Evolutionary conservation across 2,113 vertebrate species (phyloP).

Genomic region (Chelonoidis abingdonii): DNA sequence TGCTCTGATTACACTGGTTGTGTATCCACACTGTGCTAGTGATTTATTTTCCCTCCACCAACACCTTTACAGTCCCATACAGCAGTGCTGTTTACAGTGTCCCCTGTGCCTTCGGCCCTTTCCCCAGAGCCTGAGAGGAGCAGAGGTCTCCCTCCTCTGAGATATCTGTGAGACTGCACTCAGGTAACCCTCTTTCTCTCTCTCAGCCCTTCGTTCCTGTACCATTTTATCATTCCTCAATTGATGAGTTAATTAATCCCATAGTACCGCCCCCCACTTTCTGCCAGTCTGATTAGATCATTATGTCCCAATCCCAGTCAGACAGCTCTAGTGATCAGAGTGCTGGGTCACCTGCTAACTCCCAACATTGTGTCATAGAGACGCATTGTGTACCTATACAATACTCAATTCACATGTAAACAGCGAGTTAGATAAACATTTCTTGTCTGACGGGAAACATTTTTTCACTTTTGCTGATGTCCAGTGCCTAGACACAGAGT

Average conservation of each 20-base stretch:
- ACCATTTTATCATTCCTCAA: neutral
- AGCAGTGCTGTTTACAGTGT: neutral
- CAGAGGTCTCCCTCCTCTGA: too few relatives aligned
- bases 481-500: neutral
- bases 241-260: neutral
- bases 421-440: neutral
- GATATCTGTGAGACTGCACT: neutral
- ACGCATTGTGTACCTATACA: too few relatives aligned
- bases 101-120: neutral
- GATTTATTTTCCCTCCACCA: neutral
- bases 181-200: neutral
- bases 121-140: neutral
- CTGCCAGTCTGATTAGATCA: too few relatives aligned
- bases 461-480: neutral
- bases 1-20: too few relatives aligned
- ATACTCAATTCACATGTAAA: too few relatives aligned
- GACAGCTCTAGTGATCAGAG: too few relatives aligned
- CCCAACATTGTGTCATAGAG: too few relatives aligned
- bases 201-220: neutral
- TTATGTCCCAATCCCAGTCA: too few relatives aligned
- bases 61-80: neutral
- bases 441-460: neutral
- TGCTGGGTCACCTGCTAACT: too few relatives aligned
- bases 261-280: too few relatives aligned
- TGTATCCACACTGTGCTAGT: too few relatives aligned